Percentiles rank a stretch among this genome's conserved stretches.
These are phyloP conservation scores for Regulus satrapa DNA, from an alignment of 2,113 vertebrate species.

Conservation along the genomic window DNA sequence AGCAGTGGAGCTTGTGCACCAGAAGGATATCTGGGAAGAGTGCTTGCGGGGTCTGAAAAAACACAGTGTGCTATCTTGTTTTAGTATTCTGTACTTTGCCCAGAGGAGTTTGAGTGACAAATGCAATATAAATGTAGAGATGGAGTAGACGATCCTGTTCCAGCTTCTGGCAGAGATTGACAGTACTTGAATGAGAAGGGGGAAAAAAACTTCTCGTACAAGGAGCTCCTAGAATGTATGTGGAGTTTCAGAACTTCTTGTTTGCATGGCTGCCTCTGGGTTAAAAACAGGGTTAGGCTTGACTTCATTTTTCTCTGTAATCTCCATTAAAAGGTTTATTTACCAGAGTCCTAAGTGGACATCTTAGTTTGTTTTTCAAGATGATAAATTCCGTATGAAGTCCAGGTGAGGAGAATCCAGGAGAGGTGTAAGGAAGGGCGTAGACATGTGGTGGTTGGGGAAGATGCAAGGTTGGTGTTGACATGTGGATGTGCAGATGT, in stretches of 20 bases:
- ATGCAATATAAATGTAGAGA: constrained; percentile 33
- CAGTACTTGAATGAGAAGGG: neutral
- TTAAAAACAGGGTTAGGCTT: neutral
- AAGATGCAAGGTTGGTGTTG: neutral
- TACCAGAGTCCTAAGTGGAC: neutral
- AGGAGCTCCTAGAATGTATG: neutral
- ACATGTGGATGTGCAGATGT: neutral
- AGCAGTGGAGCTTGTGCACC: neutral
- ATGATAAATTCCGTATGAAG: neutral
- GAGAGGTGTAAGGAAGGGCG: neutral
- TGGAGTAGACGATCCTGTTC: neutral
- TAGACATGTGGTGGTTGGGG: too few relatives aligned
- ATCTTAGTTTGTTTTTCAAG: neutral
- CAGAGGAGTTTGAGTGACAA: constrained; percentile 36
- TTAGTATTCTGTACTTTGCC: neutral
- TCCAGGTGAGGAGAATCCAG: neutral
- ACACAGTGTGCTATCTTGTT: neutral
- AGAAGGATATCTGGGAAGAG: neutral
- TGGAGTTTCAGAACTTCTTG: neutral
- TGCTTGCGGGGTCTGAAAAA: neutral
- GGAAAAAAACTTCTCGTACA: neutral
- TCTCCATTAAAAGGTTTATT: neutral
- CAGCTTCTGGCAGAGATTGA: constrained; percentile 14
- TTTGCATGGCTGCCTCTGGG: neutral
- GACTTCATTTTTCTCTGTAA: neutral